Base-by-base conservation (phyloP, 2,888 invertebrate genomes). In the Chrysodeixis includens region DNA sequence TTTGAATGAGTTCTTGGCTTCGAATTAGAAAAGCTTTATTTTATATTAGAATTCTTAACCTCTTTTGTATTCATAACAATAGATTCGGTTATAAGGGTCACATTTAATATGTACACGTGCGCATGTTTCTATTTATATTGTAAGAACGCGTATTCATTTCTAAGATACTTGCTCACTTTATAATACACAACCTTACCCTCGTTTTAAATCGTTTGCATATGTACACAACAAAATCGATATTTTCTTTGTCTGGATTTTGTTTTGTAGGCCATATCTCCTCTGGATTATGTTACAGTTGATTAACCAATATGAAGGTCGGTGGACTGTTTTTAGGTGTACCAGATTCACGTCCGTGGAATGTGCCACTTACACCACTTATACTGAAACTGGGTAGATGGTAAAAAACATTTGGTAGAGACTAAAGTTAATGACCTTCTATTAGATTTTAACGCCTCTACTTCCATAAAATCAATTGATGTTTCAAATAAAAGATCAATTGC, bases 221-320 rank as follows among this genome's bases (percentile, higher is more conserved):
- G n/a, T 40, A 65, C 53, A 56, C 30, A 69, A 22, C 54, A 62
- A 30, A 58, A 72, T 72, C 62, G 49, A 69, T 79, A 65, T 18
- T 40, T 35, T 52, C 44, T 65, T 72, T 53, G 66, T 66, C 51
- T 51, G 64, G 52, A 46, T 61, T 61, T 71, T 56, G 12, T 66
- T 66, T 68, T 61, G 46, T 76, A 60, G 76, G 76, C 72, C 64
- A 79, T 60, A n/a, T 40, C n/a, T 40, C 57, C 64, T 58, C 58
- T 52, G 20, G 54, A 55, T 66, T 35, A 74, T 70, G 76, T 73
- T 73, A 74, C 71, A 70, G 63, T 69, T 69, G 71, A 79, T 85
- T 78, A 78, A 74, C 70, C 69, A 79, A 62, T 67, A 57, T 22
- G 57, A 46, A 59, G 53, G 46, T 35, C 30, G n/a, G 20, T 53